Evolutionary conservation across 1,140 invertebrate genomes (phyloP), one percentile per base, ranked within the genome.

Genomic region (Zaprionus gabonicus): DNA sequence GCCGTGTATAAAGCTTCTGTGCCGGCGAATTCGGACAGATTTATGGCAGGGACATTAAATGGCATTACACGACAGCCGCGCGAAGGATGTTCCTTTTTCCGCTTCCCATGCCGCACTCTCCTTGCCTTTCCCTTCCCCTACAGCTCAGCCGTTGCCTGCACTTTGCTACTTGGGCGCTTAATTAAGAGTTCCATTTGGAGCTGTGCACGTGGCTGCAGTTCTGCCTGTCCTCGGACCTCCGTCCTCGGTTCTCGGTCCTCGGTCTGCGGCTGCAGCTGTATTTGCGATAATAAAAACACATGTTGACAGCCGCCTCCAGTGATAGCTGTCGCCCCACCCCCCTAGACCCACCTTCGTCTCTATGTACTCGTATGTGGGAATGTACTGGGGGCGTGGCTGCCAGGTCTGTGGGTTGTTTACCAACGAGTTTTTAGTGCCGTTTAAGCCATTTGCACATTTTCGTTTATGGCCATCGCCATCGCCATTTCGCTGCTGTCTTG

Each of bases 401-500:
- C 15, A 31, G 65, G 25, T 23, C 70, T 38, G 57, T 57, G 34
- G 56, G 36, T 59, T 66, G 69, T 66, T 72, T 56, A 58, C 68
- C 49, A 67, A 60, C 57, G 38, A 73, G 72, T 78, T 84, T 88
- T 88, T 87, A 88, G 81, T 84, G 74, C 68, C 84, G 60, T 77
- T 87, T 87, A 84, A 87, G 84, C 85, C 80, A 84, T 87, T 87
- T 78, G 82, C 85, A 81, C 83, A 88, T 84, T 88, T 90, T 84
- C 84, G 81, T 87, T 87, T 87, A 87, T 88, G 84, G 81, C 49
- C 59, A 68, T 66, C 83, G 78, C 49, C 59, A 68, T 66, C 80
- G 78, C 75, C 84, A 88, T 85, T 90, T 81, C 76, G 57, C 44
- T 76, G 63, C 53, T 70, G 76, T 67, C 44, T 20, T 36, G n/a